These are phyloP conservation scores for Nerophis lumbriciformis DNA, from an alignment of 2,113 vertebrate genomes.

Conservation along the genomic window DNA sequence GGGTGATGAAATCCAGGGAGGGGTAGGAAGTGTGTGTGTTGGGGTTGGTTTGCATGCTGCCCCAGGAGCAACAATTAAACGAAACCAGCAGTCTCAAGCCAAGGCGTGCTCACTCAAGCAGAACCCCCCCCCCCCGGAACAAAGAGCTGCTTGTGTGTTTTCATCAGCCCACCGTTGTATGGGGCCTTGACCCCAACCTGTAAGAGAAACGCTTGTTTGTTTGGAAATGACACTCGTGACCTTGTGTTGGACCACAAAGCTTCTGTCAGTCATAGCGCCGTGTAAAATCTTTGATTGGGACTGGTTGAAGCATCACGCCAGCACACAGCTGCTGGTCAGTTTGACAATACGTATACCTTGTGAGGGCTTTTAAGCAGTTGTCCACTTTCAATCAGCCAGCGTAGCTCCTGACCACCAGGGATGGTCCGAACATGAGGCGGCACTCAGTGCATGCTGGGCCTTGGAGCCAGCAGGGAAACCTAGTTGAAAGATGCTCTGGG, in stretches of 20 bases:
- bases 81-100: constrained; percentile 60
- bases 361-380: constrained; percentile 9
- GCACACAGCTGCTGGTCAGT: not conserved
- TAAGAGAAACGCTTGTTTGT: constrained; percentile 56
- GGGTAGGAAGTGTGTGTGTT: constrained; percentile 54
- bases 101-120: constrained; percentile 54
- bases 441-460: constrained; percentile 63
- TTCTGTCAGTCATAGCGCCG: constrained; percentile 31
- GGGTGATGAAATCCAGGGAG: constrained; percentile 79
- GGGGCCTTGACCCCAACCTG: constrained; percentile 52
- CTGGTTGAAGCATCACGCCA: not conserved
- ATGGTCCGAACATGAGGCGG: constrained; percentile 51
- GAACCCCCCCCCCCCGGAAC: constrained; percentile 31
- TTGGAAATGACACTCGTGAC: constrained; percentile 57
- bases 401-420: constrained; percentile 18
- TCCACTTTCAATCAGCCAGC: constrained; percentile 1
- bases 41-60: constrained; percentile 21
- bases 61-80: constrained; percentile 60
- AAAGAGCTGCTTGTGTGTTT: constrained; percentile 61
- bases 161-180: constrained; percentile 44
- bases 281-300: not conserved
- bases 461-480: constrained; percentile 33
- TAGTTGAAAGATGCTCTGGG: constrained; percentile 14
- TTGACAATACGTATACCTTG: constrained; percentile 18
- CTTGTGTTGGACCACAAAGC: constrained; percentile 49